Percentiles rank a stretch among this genome's conserved stretches.
Conservation (phyloP, 23 tunicate genomes). For the Oikopleura dioica region DNA sequence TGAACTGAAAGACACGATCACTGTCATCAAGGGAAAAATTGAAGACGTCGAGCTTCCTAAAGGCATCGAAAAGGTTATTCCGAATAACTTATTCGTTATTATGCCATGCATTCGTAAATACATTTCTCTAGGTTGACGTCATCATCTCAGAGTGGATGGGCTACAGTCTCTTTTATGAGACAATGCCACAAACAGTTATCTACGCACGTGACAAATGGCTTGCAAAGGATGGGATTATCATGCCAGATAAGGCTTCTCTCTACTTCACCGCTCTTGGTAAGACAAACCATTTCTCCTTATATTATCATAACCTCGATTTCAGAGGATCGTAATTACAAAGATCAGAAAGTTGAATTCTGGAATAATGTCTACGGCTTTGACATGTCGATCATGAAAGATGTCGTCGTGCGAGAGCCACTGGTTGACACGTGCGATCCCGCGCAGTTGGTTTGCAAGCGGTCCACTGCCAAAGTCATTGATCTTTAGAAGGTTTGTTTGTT, state of each 20-base stretch:
- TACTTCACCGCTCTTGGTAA: constrained; percentile 55
- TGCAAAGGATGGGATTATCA: constrained; percentile 69
- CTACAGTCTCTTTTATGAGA: constrained; percentile 84
- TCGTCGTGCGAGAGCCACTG: constrained; percentile 13
- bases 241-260: constrained; percentile 70
- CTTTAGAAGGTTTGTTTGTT: background rate
- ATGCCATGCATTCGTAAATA: no score
- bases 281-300: no score
- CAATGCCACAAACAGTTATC: constrained; percentile 87
- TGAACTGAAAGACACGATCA: constrained; percentile 39
- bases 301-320: no score
- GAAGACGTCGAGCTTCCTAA: constrained; percentile 74
- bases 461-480: background rate
- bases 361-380: constrained; percentile 95
- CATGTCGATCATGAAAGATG: constrained; percentile 85
- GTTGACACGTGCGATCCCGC: constrained; percentile 3
- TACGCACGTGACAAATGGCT: constrained; percentile 87
- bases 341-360: constrained; percentile 97
- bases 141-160: constrained; percentile 99
- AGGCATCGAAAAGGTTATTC: constrained; percentile 39
- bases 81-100: no score
- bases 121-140: constrained; percentile 34
- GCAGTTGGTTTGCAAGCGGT: constrained; percentile 1
- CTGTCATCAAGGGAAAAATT: constrained; percentile 88
- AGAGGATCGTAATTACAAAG: constrained; percentile 95